These are phyloP conservation scores for Pleuronectes platessa DNA, from an alignment of 2,113 vertebrate species.

Conservation along the genomic window DNA sequence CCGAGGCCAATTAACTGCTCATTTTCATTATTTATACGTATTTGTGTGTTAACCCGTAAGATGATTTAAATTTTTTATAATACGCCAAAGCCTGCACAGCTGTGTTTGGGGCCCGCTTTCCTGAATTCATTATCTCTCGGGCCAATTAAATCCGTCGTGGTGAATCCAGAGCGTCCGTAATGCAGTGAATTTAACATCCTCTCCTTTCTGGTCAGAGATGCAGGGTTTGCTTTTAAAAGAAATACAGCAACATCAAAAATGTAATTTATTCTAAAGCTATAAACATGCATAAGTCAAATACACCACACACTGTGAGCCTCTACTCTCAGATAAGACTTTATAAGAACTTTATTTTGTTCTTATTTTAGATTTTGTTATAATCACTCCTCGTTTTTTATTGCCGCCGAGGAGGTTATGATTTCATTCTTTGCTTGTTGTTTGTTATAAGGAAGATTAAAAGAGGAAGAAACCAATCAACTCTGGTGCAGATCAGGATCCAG, in stretches of 20 bases:
- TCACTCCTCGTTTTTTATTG: too few relatives aligned
- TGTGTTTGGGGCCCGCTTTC: slow-evolving; percentile 2
- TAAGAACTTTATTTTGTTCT: too few relatives aligned
- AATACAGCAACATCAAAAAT: background rate
- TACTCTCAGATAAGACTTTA: too few relatives aligned
- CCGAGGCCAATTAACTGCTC: background rate
- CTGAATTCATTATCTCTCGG: background rate
- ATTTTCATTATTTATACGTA: slow-evolving; percentile 23
- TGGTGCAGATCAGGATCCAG: too few relatives aligned
- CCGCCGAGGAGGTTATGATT: too few relatives aligned
- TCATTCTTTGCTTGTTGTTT: too few relatives aligned
- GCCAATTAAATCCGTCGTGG: slow-evolving; percentile 1
- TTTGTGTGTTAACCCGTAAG: slow-evolving; percentile 17
- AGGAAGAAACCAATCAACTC: too few relatives aligned
- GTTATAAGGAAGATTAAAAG: too few relatives aligned
- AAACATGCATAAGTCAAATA: background rate
- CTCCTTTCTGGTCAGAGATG: background rate
- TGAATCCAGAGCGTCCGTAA: slow-evolving; percentile 3
- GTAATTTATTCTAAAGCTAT: background rate
- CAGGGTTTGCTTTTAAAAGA: background rate
- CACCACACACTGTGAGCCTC: too few relatives aligned
- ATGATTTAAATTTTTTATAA: slow-evolving; percentile 5
- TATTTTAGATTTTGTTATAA: too few relatives aligned
- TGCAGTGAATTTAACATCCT: slow-evolving; percentile 9
- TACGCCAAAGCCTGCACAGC: slow-evolving; percentile 1